phyloP scores from a whole-genome alignment of 2,888 invertebrate species.

The Actias luna region DNA sequence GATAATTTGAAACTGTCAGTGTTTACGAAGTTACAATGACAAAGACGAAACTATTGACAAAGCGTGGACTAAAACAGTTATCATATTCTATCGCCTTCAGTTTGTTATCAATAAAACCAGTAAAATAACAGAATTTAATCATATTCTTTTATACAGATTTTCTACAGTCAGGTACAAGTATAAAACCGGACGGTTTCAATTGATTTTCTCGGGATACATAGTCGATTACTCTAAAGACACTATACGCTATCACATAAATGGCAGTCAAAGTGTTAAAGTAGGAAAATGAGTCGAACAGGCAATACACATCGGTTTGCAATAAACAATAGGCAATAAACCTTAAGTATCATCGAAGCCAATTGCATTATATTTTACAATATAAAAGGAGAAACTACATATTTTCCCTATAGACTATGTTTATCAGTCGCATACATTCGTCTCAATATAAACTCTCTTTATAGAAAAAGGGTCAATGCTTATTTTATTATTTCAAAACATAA shows the following conservation, averaged over 20 bases:
- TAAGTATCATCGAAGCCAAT: not conserved
- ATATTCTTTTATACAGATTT: not conserved
- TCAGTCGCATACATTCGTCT: not conserved
- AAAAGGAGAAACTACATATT: not conserved
- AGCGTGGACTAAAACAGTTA: too few species aligned
- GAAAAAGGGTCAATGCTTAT: not conserved
- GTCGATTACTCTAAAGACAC: not conserved
- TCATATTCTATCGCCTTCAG: not conserved
- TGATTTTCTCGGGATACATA: not conserved
- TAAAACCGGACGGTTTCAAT: not conserved
- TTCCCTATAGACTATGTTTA: not conserved
- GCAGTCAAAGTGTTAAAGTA: not conserved
- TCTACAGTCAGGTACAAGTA: not conserved
- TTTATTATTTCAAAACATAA: not conserved
- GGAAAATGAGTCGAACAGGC: not conserved
- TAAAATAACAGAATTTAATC: not conserved
- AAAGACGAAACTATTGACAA: too few species aligned
- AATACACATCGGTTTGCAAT: not conserved
- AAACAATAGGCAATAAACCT: not conserved
- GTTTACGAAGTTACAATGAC: too few species aligned
- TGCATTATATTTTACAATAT: conserved; percentile 6
- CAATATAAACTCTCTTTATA: not conserved
- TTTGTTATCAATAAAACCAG: not conserved
- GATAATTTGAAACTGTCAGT: not conserved
- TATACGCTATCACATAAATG: not conserved